A percentile compares a stretch with the other conserved stretches of the same genome.
Conservation (phyloP, 2,113 vertebrate species). For the Pluvianellus socialis region DNA sequence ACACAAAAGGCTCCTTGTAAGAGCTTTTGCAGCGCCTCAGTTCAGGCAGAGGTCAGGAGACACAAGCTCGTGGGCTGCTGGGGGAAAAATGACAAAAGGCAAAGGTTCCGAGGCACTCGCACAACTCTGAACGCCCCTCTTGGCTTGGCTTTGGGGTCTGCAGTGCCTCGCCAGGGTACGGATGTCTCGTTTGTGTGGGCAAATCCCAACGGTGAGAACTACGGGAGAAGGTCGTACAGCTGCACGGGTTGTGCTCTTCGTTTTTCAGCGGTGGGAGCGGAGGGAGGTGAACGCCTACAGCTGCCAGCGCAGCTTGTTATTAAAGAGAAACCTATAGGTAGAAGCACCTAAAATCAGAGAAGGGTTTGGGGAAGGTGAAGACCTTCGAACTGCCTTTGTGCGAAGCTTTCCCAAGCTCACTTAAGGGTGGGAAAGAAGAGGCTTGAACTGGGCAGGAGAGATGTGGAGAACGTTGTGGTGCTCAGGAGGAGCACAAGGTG, state of each 20-base stretch:
- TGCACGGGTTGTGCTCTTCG: background rate
- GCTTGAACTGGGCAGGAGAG: background rate
- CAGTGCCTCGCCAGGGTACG: background rate
- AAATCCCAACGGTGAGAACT: background rate
- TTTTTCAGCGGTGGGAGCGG: background rate
- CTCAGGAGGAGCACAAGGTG: background rate
- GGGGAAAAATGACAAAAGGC: background rate
- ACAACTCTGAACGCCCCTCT: background rate
- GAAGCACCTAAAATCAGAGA: background rate
- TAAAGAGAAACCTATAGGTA: background rate
- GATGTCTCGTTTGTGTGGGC: background rate
- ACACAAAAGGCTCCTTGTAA: constrained; percentile 41
- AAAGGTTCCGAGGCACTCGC: background rate
- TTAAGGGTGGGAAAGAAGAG: background rate
- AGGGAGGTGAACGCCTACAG: background rate
- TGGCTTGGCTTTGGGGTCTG: background rate
- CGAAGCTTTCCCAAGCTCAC: background rate
- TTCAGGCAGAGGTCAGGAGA: constrained; percentile 60
- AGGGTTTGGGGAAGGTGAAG: background rate
- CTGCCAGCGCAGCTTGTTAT: background rate
- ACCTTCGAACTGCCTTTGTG: background rate
- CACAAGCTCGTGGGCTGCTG: background rate
- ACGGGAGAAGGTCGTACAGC: background rate
- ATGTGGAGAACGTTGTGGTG: background rate
- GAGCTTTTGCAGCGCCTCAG: constrained; percentile 16